Evolutionary conservation across 2,888 invertebrate genomes (phyloP), one percentile per base, ranked within the genome.

Genomic region (Spilarctia lutea): DNA sequence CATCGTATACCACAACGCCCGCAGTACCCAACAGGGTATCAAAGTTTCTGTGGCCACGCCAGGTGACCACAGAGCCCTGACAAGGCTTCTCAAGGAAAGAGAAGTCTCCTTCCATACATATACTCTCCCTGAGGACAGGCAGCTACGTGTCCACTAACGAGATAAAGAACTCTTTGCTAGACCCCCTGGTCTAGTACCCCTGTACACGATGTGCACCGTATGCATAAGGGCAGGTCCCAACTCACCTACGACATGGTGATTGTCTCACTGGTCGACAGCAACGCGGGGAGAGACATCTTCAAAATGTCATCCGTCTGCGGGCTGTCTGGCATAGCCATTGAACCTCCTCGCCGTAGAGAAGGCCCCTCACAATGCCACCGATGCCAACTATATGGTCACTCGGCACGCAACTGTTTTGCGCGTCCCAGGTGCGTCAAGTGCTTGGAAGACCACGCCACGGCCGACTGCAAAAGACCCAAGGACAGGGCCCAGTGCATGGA

Each of bases 341-440:
- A 63, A 10, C 13, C 63, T 8, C 63, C 63, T 13, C 63, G 27
- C 63, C n/a, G 27, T 2, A 63, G 11, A 63, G 24, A 20, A 1
- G 24, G 20, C 1, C 4, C 8, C 24, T 63, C 63, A 10, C 30
- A n/a, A 2, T 30, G 63, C 16, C 63, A 63, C 30, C 30, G 30
- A 13, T 30, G n/a, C 30, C 27, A n/a, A 11, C 13, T 30, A 3
- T 30, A n/a, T 10, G 63, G 63, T 1, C 63, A 71, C 65, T 42
- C 71, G 10, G 42, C 33, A 11, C 42, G 71, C 8, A 66, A 72
- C 52, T 72, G 72, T 18, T 52, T 33, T 65, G 66, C n/a, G 35
- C 48, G 33, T 10, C 66, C 65, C 20, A 71, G 71, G 65, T 71
- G 65, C 65, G 71, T 71, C 20, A 71, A 71, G 65, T 71, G 65